Conservation (phyloP, 2,888 invertebrate species). For the Catocala nupta region DNA sequence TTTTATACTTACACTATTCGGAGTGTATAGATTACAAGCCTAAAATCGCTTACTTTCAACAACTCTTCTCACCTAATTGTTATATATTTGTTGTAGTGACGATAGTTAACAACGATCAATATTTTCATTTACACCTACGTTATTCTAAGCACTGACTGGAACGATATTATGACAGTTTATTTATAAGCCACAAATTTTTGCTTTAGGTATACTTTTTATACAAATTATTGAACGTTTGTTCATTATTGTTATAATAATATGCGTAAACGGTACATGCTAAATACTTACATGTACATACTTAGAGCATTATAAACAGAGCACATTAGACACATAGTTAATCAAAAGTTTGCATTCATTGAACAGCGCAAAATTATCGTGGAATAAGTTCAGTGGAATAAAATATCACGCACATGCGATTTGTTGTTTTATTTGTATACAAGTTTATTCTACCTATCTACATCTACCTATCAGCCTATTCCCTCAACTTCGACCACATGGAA, state of each 20-base stretch:
- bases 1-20: constrained; percentile 28
- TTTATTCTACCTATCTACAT: constrained; percentile 15
- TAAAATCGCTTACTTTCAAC: constrained; percentile 24
- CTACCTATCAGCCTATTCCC: background rate
- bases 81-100: constrained; percentile 35
- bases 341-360: constrained; percentile 77
- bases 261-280: constrained; percentile 65
- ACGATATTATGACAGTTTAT: constrained; percentile 55
- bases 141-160: constrained; percentile 64
- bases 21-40: constrained; percentile 21
- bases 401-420: constrained; percentile 84
- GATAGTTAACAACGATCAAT: constrained; percentile 45
- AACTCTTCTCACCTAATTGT: constrained; percentile 21
- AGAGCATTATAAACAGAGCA: constrained; percentile 78
- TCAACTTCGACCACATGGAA: too few relatives aligned
- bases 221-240: constrained; percentile 74
- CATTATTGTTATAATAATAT: constrained; percentile 68
- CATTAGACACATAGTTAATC: constrained; percentile 81
- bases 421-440: constrained; percentile 67
- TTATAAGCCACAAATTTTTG: constrained; percentile 63
- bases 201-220: constrained; percentile 77
- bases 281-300: constrained; percentile 57
- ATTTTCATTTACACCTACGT: constrained; percentile 47
- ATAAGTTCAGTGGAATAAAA: constrained; percentile 83
- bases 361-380: constrained; percentile 77